Evolutionary conservation across 1,140 invertebrate genomes (phyloP).

Genomic region (Tribolium madens): DNA sequence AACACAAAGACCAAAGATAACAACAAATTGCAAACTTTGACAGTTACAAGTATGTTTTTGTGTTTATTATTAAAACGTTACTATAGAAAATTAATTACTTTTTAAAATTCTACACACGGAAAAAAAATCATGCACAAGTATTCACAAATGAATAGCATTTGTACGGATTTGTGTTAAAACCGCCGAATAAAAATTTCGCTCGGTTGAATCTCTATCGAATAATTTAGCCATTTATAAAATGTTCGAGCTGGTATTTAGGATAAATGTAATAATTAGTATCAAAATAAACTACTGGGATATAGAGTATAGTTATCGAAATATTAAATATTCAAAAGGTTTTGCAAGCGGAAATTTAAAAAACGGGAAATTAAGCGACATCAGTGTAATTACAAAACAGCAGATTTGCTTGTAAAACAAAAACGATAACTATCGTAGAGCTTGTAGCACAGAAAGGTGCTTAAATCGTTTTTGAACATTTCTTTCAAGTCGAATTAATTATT

Average conservation of each 20-base stretch:
- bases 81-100: neutral
- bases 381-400: neutral
- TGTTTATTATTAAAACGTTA: neutral
- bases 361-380: neutral
- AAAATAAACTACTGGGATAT: neutral
- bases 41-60: neutral
- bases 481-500: conserved; percentile 2
- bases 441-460: too few species aligned
- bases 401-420: neutral
- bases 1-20: too few species aligned
- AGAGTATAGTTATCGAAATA: neutral
- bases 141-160: neutral
- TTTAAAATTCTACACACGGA: neutral
- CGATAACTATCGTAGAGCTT: too few species aligned
- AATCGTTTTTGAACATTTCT: too few species aligned
- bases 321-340: neutral
- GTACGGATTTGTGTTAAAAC: neutral
- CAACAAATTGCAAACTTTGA: neutral
- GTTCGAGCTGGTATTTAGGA: neutral
- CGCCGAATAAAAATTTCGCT: neutral
- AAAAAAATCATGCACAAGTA: neutral
- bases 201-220: neutral
- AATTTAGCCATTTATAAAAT: neutral
- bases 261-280: neutral
- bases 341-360: neutral